Percentiles rank a stretch among this genome's conserved stretches.
Evolutionary conservation across 2,888 invertebrate species (phyloP).

Genomic region (Tryphoninae sp.): DNA sequence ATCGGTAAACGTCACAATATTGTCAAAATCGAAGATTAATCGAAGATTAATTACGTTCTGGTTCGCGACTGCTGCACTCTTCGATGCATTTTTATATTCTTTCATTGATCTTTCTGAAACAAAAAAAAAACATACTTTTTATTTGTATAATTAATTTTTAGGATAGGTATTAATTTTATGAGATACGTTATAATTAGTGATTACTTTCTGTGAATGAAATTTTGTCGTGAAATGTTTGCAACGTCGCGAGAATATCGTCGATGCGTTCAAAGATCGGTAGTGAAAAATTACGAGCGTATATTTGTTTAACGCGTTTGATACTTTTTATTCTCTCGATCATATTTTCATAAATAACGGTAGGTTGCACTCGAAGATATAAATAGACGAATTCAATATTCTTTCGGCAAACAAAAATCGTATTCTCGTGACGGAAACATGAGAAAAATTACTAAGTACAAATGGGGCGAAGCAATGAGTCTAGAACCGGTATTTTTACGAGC

Average conservation of each 20-base stretch:
- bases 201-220: no score
- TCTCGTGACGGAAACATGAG: neutral
- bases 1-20: neutral
- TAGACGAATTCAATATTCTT: no score
- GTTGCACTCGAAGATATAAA: no score
- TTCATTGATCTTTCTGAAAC: no score
- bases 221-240: no score
- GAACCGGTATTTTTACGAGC: conserved; percentile 20
- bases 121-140: no score
- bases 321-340: no score
- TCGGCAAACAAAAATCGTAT: neutral
- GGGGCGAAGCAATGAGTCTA: neutral
- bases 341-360: no score
- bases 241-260: neutral
- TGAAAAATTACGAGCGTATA: neutral
- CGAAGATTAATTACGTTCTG: neutral
- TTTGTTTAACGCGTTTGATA: neutral
- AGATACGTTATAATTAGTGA: no score
- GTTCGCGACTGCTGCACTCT: no score
- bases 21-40: neutral
- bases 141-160: no score
- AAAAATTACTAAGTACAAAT: conserved; percentile 1
- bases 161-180: no score
- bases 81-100: neutral
- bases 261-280: neutral